These are phyloP conservation scores for Myathropa florea DNA, from an alignment of 2,888 invertebrate genomes.

Conservation along the genomic window DNA sequence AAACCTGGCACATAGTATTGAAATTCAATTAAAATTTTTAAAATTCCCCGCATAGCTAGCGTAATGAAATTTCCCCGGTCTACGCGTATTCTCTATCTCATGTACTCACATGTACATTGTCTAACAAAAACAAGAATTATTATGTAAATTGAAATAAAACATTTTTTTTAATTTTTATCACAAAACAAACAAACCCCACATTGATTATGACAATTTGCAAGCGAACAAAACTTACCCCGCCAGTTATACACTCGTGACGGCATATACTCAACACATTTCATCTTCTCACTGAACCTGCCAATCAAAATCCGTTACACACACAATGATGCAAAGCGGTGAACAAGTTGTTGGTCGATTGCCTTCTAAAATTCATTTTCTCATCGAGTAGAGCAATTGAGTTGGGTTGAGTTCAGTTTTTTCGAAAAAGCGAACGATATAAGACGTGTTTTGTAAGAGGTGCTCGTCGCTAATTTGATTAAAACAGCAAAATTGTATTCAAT, in stretches of 20 bases:
- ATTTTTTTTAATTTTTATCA: not conserved
- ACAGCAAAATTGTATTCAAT: conserved; percentile 21
- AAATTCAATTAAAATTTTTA: no score
- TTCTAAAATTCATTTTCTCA: conserved; percentile 43
- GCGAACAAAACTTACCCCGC: conserved; percentile 29
- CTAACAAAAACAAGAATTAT: no score
- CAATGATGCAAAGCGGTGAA: not conserved
- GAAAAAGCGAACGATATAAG: conserved; percentile 74
- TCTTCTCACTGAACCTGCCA: not conserved
- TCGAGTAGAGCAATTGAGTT: conserved; percentile 8
- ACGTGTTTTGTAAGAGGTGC: conserved; percentile 56
- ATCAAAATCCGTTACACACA: conserved; percentile 6
- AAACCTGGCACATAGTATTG: no score
- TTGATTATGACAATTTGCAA: not conserved
- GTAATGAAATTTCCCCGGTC: no score
- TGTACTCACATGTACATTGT: no score
- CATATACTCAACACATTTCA: conserved; percentile 12
- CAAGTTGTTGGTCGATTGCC: conserved; percentile 24
- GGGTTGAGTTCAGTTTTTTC: conserved; percentile 71
- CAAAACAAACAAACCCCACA: not conserved
- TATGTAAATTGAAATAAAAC: not conserved
- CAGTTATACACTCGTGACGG: not conserved
- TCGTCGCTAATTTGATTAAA: conserved; percentile 18
- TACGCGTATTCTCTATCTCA: no score
- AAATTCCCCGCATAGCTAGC: no score